A percentile compares a stretch with the other conserved stretches of the same genome.
Evolutionary conservation across 2,113 vertebrate species (phyloP).

Genomic region (Camelus bactrianus): DNA sequence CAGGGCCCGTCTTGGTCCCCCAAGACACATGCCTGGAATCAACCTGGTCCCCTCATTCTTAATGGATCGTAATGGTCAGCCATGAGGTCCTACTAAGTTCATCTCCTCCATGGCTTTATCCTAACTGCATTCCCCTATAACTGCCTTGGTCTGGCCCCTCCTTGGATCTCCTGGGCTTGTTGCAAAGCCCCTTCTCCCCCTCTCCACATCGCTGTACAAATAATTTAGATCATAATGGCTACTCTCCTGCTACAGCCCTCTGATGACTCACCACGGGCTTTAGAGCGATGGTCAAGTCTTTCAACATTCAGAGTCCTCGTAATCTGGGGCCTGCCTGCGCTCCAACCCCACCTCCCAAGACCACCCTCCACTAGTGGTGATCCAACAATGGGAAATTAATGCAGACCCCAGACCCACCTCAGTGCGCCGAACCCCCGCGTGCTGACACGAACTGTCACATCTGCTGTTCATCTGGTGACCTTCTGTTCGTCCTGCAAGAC

Average conservation of each 20-base stretch:
- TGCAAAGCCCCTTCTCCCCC: not conserved
- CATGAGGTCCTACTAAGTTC: not conserved
- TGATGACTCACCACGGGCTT: accelerated
- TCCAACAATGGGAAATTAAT: accelerated
- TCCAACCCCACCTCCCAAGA: not conserved
- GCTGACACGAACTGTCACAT: accelerated
- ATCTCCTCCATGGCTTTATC: not conserved
- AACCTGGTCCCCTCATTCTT: not conserved
- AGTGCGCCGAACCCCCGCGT: accelerated
- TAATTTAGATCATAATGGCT: not conserved
- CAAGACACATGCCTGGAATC: not conserved
- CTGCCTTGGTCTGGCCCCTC: not conserved
- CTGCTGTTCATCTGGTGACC: not conserved
- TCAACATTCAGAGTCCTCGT: not conserved
- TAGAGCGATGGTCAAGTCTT: not conserved
- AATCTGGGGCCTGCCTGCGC: too few relatives aligned
- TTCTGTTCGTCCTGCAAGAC: not conserved
- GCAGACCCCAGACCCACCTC: accelerated
- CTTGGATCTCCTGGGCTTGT: not conserved
- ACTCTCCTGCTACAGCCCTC: not conserved
- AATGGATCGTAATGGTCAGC: not conserved
- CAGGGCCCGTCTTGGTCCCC: too few relatives aligned
- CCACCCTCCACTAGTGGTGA: accelerated
- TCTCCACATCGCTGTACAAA: not conserved
- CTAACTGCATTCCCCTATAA: not conserved